Percentiles rank a stretch among this genome's conserved stretches.
Conservation (phyloP, 2,888 invertebrate genomes). For the Phymatocera aterrima region DNA sequence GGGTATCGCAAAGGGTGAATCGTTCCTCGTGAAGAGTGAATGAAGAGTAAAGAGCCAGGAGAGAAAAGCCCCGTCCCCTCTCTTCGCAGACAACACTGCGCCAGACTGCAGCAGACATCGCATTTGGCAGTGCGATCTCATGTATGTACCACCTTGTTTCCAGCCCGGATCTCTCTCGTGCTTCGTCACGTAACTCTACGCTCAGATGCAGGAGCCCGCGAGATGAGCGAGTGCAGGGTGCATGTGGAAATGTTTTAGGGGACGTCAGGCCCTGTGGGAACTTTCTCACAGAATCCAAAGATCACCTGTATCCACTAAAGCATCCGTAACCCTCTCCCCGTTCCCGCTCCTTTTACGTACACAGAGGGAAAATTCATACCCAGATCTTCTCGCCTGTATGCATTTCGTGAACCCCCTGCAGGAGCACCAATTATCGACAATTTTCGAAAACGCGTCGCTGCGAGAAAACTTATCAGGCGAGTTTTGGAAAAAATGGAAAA, state of each 20-base stretch:
- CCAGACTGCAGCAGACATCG: background rate
- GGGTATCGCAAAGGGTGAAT: conserved; percentile 54
- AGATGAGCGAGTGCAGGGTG: conserved; percentile 43
- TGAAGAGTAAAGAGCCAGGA: background rate
- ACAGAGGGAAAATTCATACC: background rate
- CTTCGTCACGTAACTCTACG: conserved; percentile 38
- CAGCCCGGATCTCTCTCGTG: conserved; percentile 17
- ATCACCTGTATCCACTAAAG: conserved; percentile 70
- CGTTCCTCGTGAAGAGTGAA: background rate
- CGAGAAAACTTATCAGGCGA: background rate
- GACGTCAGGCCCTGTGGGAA: conserved; percentile 70
- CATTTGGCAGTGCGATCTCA: conserved; percentile 6
- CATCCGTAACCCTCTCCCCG: conserved; percentile 28
- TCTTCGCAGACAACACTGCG: conserved; percentile 25
- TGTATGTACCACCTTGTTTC: conserved; percentile 32
- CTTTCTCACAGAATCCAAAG: conserved; percentile 68
- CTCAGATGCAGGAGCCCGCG: conserved; percentile 42
- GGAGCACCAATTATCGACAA: conserved; percentile 8
- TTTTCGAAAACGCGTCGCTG: background rate
- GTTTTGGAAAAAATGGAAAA: no score
- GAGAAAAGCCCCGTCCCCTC: background rate
- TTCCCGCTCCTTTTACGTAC: background rate
- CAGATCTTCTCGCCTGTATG: background rate
- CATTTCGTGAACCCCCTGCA: background rate
- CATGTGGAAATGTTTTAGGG: background rate